Percentiles rank a stretch among this genome's conserved stretches.
Conservation (phyloP, 2,797 vertebrate genomes). For the Corythornis leucogaster region DNA sequence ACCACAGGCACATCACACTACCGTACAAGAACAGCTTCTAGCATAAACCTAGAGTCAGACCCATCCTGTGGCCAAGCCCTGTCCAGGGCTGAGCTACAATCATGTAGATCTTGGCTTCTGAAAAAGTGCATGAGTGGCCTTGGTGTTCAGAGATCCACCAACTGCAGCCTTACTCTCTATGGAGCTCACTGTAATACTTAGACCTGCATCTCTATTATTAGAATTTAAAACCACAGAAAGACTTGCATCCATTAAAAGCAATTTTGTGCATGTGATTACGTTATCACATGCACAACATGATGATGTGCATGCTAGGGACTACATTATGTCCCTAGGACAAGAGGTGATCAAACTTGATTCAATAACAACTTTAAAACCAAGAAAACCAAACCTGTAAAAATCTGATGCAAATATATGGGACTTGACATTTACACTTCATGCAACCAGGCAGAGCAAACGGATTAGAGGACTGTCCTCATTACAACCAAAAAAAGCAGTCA, state of each 20-base stretch:
- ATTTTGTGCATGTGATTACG: background rate
- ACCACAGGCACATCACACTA: background rate
- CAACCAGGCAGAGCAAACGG: background rate
- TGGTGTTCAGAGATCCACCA: background rate
- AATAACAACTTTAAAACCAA: background rate
- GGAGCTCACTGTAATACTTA: background rate
- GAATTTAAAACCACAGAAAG: background rate
- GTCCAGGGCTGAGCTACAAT: background rate
- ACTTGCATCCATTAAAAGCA: background rate
- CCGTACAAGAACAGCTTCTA: background rate
- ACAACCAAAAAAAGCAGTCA: background rate
- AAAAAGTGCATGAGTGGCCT: background rate
- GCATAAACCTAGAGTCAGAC: background rate
- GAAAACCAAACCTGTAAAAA: background rate
- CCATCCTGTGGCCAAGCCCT: background rate
- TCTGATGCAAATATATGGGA: background rate
- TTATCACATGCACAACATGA: background rate
- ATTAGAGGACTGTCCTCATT: background rate
- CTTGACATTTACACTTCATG: too few relatives aligned
- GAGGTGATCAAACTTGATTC: background rate
- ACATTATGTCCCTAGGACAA: background rate
- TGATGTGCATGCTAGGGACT: too few relatives aligned
- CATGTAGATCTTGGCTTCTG: rapidly evolving
- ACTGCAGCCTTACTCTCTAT: rapidly evolving
- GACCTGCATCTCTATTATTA: background rate